Conservation (phyloP, 2,888 invertebrate species). For the Nephrocerus scutellatus region DNA sequence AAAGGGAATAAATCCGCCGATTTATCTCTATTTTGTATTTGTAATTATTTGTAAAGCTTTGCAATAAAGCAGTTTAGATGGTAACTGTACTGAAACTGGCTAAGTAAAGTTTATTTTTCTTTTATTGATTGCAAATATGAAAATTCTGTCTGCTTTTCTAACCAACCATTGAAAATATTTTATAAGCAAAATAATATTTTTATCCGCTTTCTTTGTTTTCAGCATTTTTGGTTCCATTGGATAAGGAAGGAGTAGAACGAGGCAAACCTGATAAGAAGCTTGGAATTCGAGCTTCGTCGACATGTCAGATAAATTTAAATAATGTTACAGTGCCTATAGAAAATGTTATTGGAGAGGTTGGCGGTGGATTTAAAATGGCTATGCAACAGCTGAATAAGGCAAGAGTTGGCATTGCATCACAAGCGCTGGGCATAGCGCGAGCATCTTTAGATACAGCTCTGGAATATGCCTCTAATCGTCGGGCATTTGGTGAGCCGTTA, state of each 20-base stretch:
- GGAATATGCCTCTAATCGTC: constrained; percentile 58
- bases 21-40: no score
- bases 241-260: constrained; percentile 55
- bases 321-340: constrained; percentile 57
- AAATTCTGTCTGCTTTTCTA: no score
- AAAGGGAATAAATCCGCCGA: no score
- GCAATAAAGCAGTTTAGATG: no score
- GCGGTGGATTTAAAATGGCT: constrained; percentile 60
- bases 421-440: constrained; percentile 66
- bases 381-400: constrained; percentile 66
- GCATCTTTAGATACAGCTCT: constrained; percentile 68
- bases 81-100: no score
- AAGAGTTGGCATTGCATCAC: constrained; percentile 67
- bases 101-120: no score
- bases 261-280: constrained; percentile 66
- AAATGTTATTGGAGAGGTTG: constrained; percentile 52
- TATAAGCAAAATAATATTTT: no score
- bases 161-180: no score
- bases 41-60: no score
- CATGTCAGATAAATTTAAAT: constrained; percentile 61
- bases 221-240: constrained; percentile 64
- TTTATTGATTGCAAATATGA: no score
- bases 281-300: constrained; percentile 66
- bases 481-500: constrained; percentile 61
- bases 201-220: constrained; percentile 38